phyloP scores from a whole-genome alignment of 2,888 invertebrate species.

The Diaperis boleti region DNA sequence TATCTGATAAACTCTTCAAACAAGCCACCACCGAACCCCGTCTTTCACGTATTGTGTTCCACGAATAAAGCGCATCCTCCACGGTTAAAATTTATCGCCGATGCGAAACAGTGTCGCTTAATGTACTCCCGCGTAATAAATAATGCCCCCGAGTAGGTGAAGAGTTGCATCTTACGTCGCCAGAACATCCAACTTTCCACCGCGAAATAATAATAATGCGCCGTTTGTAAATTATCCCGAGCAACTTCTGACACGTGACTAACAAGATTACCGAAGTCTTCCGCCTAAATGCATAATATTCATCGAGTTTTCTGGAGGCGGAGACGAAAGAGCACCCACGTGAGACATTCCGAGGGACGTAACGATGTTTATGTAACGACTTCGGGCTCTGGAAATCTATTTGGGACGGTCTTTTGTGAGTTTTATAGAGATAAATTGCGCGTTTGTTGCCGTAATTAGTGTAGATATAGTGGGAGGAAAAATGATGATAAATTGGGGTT shows the following conservation, averaged over 20 bases:
- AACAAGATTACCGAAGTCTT: conserved; percentile 29
- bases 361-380: conserved; percentile 27
- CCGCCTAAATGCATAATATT: conserved; percentile 35
- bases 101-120: conserved; percentile 27
- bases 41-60: neutral
- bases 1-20: too few species aligned
- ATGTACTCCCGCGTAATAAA: conserved; percentile 30
- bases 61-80: conserved; percentile 9
- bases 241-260: conserved; percentile 25
- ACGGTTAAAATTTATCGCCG: conserved; percentile 22
- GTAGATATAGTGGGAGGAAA: too few species aligned
- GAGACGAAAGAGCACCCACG: conserved; percentile 9
- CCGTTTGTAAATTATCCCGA: conserved; percentile 23
- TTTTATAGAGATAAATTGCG: conserved; percentile 34
- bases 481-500: conserved; percentile 26
- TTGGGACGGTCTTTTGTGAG: conserved; percentile 4
- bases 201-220: conserved; percentile 23
- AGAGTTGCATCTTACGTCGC: conserved; percentile 25
- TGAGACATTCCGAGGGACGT: conserved; percentile 15
- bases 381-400: conserved; percentile 16
- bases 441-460: conserved; percentile 24
- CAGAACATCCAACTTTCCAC: conserved; percentile 6
- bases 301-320: conserved; percentile 16
- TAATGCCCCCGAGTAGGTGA: conserved; percentile 17
- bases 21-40: neutral